Base-by-base conservation (phyloP, 53 echinoderm and acorn worm species). In the Patiria pectinifera region DNA sequence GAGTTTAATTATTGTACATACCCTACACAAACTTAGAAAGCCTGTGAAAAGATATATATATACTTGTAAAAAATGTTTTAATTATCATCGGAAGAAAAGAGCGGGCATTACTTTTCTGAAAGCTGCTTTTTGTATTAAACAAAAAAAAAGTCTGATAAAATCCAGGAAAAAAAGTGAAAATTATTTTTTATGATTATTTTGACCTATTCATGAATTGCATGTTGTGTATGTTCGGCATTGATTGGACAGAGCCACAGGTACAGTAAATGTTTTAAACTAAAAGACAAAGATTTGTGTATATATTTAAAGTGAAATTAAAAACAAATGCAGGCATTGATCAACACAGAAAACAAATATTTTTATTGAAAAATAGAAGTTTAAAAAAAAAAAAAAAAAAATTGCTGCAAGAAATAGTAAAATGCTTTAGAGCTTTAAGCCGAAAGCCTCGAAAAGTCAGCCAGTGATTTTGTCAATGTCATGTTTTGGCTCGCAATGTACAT, bases 131-230 rank as follows among this genome's bases (percentile, higher is more conserved):
- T 90, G 59, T 80, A 90, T 77, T 48, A 47, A 90, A 35, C 35
- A 35, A 35, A 35, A 35, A 81, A 62, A 60, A 84, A 63, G 45
- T 59, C 60, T 59, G 48, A 78, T 47, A 80, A 78, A 47, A 84
- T 84, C 84, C 84, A 84, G 84, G 23, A 83, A 89, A 87, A 87
- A 90, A 69, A 26, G 66, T 63, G 82, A 81, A 69, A 80, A 53
- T 81, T 80, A 53, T 53, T 90, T 90, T 90, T 90, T 90, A 87
- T 87, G 77, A 87, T 87, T 90, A 81, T 80, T 62, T 90, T 90
- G 80, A 82, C 90, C 90, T 90, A 90, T 90, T 90, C 90, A 82
- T 90, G 62, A 79, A 90, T 90, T 90, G 90, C 90, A 82, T 90
- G 71, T 72, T 72, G 74, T 86, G 90, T 90, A 90, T 46, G 46